A percentile compares a stretch with the other conserved stretches of the same genome.
Conservation (phyloP, 23 tunicate genomes). For the Clavelina lepadiformis region DNA sequence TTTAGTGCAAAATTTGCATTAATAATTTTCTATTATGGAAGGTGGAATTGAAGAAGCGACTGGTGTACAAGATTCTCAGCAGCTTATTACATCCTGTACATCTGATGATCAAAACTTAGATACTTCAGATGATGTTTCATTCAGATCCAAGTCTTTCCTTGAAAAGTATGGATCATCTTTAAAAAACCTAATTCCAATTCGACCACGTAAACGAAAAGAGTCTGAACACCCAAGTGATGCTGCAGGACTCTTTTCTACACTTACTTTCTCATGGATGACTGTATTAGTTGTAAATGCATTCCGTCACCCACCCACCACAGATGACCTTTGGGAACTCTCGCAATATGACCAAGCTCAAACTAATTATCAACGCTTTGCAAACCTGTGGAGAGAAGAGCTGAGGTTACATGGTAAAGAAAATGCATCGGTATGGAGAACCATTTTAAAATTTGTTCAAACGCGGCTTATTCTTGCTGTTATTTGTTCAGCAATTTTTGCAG, state of each 20-base stretch:
- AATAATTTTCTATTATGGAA: no score
- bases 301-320: conserved; percentile 26
- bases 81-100: no score
- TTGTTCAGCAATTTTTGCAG: conserved; percentile 17
- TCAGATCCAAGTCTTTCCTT: conserved; percentile 1
- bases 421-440: conserved; percentile 52
- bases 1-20: no score
- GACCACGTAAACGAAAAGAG: conserved; percentile 15
- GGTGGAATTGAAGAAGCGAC: no score
- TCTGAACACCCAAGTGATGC: conserved; percentile 58
- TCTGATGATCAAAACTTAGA: no score
- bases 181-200: conserved; percentile 49
- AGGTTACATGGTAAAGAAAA: conserved; percentile 23
- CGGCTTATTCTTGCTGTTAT: conserved; percentile 29
- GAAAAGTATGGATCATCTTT: conserved; percentile 49
- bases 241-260: conserved; percentile 70
- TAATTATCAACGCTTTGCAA: conserved; percentile 39
- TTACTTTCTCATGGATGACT: conserved; percentile 71
- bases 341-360: conserved; percentile 39
- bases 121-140: no score
- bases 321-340: conserved; percentile 62
- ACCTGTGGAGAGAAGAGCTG: conserved; percentile 61
- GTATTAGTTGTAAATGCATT: conserved; percentile 44
- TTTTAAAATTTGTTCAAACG: conserved; percentile 49
- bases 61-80: no score